A percentile compares a stretch with the other conserved stretches of the same genome.
These are phyloP conservation scores for Mactromeris polynyma DNA, from an alignment of 2,888 invertebrate species.

Conservation along the genomic window DNA sequence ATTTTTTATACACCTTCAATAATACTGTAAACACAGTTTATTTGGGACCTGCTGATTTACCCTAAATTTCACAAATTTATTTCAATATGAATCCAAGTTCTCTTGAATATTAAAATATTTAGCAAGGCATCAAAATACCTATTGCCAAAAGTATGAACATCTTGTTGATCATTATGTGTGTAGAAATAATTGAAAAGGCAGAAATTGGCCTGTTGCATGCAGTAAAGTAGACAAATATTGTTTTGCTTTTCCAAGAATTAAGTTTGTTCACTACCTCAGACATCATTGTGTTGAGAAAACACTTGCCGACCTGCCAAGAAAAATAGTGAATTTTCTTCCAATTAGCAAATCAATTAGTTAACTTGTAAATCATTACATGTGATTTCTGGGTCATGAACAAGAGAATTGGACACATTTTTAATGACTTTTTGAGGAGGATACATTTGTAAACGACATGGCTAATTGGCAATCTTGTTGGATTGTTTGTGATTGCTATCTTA, in stretches of 20 bases:
- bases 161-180: too few species aligned
- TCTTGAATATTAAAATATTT: too few species aligned
- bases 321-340: not conserved
- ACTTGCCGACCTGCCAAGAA: not conserved
- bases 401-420: constrained; percentile 1
- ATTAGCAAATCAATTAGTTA: not conserved
- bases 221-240: too few species aligned
- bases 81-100: too few species aligned
- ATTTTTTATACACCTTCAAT: too few species aligned
- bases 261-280: not conserved
- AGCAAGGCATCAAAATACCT: too few species aligned
- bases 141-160: too few species aligned
- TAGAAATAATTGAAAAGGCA: too few species aligned
- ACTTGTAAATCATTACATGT: not conserved
- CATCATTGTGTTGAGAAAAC: not conserved
- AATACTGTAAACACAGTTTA: too few species aligned
- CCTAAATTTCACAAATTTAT: too few species aligned
- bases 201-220: too few species aligned
- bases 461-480: constrained; percentile 1
- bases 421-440: not conserved
- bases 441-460: not conserved
- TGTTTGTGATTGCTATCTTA: not conserved
- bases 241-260: not conserved
- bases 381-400: not conserved
- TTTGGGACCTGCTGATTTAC: too few species aligned